These are phyloP conservation scores for Erythrocebus patas DNA, from an alignment of 2,113 vertebrate species.

Conservation along the genomic window DNA sequence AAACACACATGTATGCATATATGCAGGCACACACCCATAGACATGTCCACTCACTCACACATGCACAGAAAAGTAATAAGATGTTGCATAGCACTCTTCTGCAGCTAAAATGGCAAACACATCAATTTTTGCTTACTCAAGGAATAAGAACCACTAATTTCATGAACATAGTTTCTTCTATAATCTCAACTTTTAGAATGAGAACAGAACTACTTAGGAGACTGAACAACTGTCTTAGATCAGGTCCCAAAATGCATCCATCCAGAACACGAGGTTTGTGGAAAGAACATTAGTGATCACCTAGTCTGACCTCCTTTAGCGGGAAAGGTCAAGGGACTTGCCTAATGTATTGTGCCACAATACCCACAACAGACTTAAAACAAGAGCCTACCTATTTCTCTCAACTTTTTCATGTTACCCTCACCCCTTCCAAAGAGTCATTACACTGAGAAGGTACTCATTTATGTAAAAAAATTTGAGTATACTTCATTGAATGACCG, in stretches of 20 bases:
- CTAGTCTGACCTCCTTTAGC: background rate
- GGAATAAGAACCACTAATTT: background rate
- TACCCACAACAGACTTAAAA: background rate
- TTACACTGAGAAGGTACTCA: background rate
- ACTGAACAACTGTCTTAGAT: background rate
- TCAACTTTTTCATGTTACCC: background rate
- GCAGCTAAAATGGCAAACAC: background rate
- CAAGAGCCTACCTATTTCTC: background rate
- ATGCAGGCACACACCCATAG: no score
- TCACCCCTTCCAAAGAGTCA: background rate
- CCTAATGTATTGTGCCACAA: accelerated
- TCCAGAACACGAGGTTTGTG: background rate
- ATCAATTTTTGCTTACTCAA: background rate
- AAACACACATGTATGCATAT: background rate
- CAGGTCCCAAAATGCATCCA: background rate
- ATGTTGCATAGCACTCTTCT: background rate
- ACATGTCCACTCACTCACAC: background rate
- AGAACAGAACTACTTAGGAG: background rate
- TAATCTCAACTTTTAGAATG: background rate
- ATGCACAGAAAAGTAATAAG: background rate
- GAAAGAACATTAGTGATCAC: background rate
- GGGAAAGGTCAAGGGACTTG: background rate
- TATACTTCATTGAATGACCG: background rate
- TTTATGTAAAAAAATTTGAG: background rate
- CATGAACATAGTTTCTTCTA: background rate